Evolutionary conservation across 1,140 invertebrate species (phyloP), one percentile per base, ranked within the genome.

Genomic region (Venturia canescens): DNA sequence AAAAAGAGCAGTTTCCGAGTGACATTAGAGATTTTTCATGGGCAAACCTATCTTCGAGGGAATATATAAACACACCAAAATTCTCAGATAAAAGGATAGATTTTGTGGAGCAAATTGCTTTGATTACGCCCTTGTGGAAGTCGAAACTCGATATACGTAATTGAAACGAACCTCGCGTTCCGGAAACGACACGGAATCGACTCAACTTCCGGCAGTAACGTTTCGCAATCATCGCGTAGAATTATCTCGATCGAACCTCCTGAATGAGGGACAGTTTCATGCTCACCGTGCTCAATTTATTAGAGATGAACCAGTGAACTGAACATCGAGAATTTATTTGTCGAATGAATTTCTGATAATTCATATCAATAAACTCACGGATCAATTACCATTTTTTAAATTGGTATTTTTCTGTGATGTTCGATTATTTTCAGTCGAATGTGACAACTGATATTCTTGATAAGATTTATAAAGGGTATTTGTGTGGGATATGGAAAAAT

Each of bases 131-230:
- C 50, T 53, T 53, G 16, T 53, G 50, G 6, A n/a, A n/a, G 18
- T 53, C 4, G n/a, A 53, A 53, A 53, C 16, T 53, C 18, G 50
- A 53, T 53, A 15, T n/a, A 53, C 50, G 16, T 15, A 9, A 16
- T 18, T n/a, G 16, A 69, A 69, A 69, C 21, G 60, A 69, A 27
- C 13, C 29, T 69, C 66, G 66, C 29, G n/a, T n/a, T 13, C 27
- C 66, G 66, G 66, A 69, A 31, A 31, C 29, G 15, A 29, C 3
- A 21, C 9, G 29, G 26, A 69, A 69, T 31, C 66, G 15, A 31
- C 66, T 69, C 29, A 29, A 69, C 66, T 31, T 69, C 66, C 66
- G 66, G 66, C 31, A 31, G 66, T 31, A 69, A 69, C 66, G 27
- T 31, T 69, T 69, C 66, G 29, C 27, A 69, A 69, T 69, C 31